phyloP scores from a whole-genome alignment of 2,888 invertebrate species.

The Rugalucina vietnamica region DNA sequence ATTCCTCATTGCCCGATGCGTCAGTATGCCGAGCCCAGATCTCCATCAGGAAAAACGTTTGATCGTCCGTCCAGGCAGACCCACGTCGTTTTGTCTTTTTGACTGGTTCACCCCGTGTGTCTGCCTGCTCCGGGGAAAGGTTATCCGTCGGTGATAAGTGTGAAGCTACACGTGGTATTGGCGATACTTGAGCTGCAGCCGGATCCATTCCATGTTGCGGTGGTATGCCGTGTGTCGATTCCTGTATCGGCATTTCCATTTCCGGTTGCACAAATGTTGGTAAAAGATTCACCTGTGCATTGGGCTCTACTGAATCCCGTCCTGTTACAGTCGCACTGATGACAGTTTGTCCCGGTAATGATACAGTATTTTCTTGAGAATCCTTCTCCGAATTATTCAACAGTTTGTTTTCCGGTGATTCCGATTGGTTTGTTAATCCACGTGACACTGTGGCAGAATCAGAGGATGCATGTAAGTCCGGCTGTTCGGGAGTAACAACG shows the following conservation, averaged over 20 bases:
- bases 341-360: neutral
- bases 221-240: too few relatives aligned
- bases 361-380: neutral
- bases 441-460: too few relatives aligned
- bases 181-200: neutral
- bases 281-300: neutral
- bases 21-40: slow-evolving; percentile 54
- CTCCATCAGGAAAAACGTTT: slow-evolving; percentile 57
- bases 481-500: too few relatives aligned
- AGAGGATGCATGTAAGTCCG: too few relatives aligned
- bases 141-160: neutral
- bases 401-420: too few relatives aligned
- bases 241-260: neutral
- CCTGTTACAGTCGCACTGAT: neutral
- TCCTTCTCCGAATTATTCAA: too few relatives aligned
- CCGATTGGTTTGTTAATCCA: too few relatives aligned
- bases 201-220: too few relatives aligned
- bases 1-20: slow-evolving; percentile 35
- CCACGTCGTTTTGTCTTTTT: slow-evolving; percentile 48
- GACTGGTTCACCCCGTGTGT: neutral
- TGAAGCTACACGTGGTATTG: neutral
- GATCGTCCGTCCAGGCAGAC: slow-evolving; percentile 57
- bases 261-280: neutral
- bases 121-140: neutral
- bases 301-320: neutral